Percentiles rank a stretch among this genome's conserved stretches.
Conservation (phyloP, 2,888 invertebrate species). For the Calameuta pallipes region DNA sequence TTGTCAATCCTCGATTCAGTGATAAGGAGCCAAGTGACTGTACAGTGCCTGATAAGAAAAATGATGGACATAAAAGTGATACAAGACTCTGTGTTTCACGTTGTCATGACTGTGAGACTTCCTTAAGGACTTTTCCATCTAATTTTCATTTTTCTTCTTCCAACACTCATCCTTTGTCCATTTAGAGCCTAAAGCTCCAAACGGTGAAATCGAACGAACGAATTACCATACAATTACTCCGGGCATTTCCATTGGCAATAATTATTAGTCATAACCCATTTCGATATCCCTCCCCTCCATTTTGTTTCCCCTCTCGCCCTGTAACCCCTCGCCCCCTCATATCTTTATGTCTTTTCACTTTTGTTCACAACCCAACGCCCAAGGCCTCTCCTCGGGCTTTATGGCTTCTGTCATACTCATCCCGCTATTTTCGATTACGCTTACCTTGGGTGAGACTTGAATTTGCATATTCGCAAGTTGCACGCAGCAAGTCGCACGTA, state of each 20-base stretch:
- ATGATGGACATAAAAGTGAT: background rate
- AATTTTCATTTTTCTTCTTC: background rate
- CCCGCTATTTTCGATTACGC: slow-evolving; percentile 25
- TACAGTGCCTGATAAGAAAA: no score
- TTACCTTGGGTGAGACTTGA: slow-evolving; percentile 4
- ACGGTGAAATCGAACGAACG: slow-evolving; percentile 23
- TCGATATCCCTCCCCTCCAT: slow-evolving; percentile 30
- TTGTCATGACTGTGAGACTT: slow-evolving; percentile 30
- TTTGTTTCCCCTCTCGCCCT: slow-evolving; percentile 20
- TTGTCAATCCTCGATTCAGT: no score
- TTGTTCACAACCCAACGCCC: background rate
- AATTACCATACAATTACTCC: slow-evolving; percentile 45
- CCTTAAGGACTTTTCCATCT: slow-evolving; percentile 24
- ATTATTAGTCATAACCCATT: slow-evolving; percentile 41
- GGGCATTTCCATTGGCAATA: slow-evolving; percentile 34
- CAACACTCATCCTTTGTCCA: background rate
- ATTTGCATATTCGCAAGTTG: background rate
- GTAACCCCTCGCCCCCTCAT: background rate
- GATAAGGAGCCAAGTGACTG: no score
- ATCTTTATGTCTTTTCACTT: background rate
- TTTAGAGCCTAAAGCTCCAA: background rate
- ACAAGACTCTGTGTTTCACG: background rate
- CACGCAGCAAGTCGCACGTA: background rate
- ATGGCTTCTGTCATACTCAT: slow-evolving; percentile 30
- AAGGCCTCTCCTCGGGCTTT: slow-evolving; percentile 10